phyloP scores from a whole-genome alignment of 2,797 vertebrate genomes.

The Limosa lapponica region DNA sequence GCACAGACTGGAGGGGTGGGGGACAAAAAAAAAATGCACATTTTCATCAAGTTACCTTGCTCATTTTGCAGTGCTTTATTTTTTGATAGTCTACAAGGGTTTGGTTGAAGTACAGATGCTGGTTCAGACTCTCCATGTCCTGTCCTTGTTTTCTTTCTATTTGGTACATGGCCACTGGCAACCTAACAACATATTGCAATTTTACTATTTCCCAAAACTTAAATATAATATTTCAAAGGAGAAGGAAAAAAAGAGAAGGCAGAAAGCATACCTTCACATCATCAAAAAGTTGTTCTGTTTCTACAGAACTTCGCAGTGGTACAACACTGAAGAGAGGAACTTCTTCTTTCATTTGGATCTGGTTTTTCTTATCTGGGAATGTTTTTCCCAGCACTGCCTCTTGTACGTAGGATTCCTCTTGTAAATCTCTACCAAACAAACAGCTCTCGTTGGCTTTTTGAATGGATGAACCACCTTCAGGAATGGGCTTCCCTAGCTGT shows the following conservation, averaged over 20 bases:
- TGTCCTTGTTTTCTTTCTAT: slow-evolving; percentile 73
- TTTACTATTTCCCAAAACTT: slow-evolving; percentile 50
- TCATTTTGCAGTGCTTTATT: slow-evolving; percentile 60
- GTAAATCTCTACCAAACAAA: slow-evolving; percentile 46
- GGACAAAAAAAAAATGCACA: neutral
- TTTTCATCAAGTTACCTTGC: slow-evolving; percentile 62
- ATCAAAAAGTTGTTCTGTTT: slow-evolving; percentile 67
- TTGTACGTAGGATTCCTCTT: slow-evolving; percentile 59
- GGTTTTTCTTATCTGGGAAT: slow-evolving; percentile 59
- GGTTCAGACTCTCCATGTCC: slow-evolving; percentile 75
- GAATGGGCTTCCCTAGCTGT: slow-evolving; percentile 50
- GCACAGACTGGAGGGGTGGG: neutral
- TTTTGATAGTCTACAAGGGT: slow-evolving; percentile 80
- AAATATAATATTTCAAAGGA: slow-evolving; percentile 9
- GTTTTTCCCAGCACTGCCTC: slow-evolving; percentile 46
- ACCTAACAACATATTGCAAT: slow-evolving; percentile 72
- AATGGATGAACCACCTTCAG: slow-evolving; percentile 54
- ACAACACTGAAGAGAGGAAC: slow-evolving; percentile 64
- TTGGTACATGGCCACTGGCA: slow-evolving; percentile 70
- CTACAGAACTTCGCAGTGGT: slow-evolving; percentile 16
- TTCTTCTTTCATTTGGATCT: slow-evolving; percentile 73
- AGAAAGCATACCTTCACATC: slow-evolving; percentile 67
- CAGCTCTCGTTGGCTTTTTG: slow-evolving; percentile 40
- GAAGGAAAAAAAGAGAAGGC: neutral
- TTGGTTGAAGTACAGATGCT: slow-evolving; percentile 83